phyloP scores from a whole-genome alignment of 2,888 invertebrate genomes.

The Trilocha varians region DNA sequence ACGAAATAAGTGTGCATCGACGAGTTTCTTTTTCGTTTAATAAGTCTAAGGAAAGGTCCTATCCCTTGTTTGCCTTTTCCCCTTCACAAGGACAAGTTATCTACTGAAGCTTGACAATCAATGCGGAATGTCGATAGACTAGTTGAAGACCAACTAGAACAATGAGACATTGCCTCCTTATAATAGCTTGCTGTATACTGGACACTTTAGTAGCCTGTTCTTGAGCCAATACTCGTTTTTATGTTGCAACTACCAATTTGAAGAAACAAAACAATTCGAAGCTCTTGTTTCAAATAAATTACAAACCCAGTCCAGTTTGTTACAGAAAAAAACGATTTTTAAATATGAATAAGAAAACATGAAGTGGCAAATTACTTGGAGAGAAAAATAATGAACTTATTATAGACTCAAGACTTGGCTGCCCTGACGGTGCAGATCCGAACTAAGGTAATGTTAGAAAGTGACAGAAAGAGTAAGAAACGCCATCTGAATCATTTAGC shows the following conservation, averaged over 20 bases:
- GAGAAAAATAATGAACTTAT: background rate
- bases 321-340: background rate
- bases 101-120: conserved; percentile 26
- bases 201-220: background rate
- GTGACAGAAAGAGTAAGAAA: no score
- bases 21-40: no score
- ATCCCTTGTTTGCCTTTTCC: background rate
- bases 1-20: no score
- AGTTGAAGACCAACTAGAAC: conserved; percentile 40
- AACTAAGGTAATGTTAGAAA: background rate
- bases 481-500: no score
- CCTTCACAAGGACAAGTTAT: conserved; percentile 17
- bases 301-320: background rate
- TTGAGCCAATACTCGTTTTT: conserved; percentile 1
- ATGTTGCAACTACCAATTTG: background rate
- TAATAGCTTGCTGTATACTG: conserved; percentile 1
- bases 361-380: background rate
- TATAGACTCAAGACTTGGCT: background rate
- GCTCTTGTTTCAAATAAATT: background rate
- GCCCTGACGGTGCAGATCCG: background rate
- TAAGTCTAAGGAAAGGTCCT: no score
- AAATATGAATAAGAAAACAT: background rate
- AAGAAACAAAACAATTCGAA: background rate
- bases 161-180: conserved; percentile 23
- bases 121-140: conserved; percentile 43